Base-by-base conservation (phyloP, 2,888 invertebrate genomes). In the Acleris literana region DNA sequence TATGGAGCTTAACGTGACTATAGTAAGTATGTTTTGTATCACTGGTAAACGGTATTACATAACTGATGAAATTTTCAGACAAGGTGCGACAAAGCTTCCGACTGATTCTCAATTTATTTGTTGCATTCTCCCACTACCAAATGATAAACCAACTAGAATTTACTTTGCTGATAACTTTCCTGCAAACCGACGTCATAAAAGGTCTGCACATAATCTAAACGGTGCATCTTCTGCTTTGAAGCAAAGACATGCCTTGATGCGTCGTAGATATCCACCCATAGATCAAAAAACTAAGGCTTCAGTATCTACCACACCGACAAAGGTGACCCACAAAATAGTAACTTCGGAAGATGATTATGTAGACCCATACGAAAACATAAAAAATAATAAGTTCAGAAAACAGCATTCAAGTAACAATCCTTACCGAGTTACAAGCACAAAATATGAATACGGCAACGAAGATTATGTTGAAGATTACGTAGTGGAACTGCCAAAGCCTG, bases 321-420 rank as follows among this genome's bases (percentile, higher is more conserved):
- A 72, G 64, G 33, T 70, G 29, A 71, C 70, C 20, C 74, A 75
- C 39, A 80, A 76, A 72, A 82, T 87, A 56, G 81, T 82, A 3
- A 81, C 82, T 44, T 74, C 80, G 17, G 83, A 83, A 53, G 79
- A 86, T 20, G 85, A 84, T 57, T 75, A 88, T 33, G 75, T 78
- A 44, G 92, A 92, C 71, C 92, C 92, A 1, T 92, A 92, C 69
- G 88, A 83, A 83, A 92, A 92, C 74, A 81, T 92, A 11, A 92
- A 89, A 76, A 86, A 81, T 69, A 68, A 74, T 4, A 84, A 85
- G 63, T 76, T 81, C 20, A 76, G 80, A 62, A 76, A 75, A 25
- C 74, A 75, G 9, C 70, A 77, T 63, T 71, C 65, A 33, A 33
- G 33, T 56, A 71, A 68, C 58, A 72, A 71, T 43, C 70, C 71